Evolutionary conservation across 2,888 invertebrate genomes (phyloP).

Genomic region (Hirudinaria manillensis): DNA sequence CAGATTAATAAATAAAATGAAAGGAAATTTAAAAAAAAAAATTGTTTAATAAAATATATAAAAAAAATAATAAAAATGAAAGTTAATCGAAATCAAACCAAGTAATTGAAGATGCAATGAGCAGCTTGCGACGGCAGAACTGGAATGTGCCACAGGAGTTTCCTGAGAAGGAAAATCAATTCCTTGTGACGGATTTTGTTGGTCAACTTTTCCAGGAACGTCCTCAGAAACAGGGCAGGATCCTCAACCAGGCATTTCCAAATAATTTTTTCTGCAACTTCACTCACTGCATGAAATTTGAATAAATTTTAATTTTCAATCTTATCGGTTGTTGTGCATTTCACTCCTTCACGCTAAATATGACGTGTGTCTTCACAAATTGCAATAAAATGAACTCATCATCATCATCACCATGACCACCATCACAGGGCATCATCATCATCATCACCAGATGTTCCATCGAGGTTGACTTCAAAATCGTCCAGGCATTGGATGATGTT

Average conservation of each 20-base stretch:
- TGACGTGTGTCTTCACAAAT: not conserved
- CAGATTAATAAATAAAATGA: no score
- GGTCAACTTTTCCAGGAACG: slow-evolving; percentile 89
- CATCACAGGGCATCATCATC: no score
- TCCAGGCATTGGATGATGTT: slow-evolving; percentile 88
- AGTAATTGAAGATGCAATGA: slow-evolving; percentile 93
- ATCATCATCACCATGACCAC: no score
- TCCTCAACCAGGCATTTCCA: slow-evolving; percentile 98
- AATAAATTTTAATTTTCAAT: no score
- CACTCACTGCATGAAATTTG: slow-evolving; percentile 70
- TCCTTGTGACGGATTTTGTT: slow-evolving; percentile 63
- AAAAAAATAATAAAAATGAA: no score
- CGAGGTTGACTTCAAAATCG: slow-evolving; percentile 86
- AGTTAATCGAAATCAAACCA: slow-evolving; percentile 58
- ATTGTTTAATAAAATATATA: no score
- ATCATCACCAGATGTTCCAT: slow-evolving; percentile 65
- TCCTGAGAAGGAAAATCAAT: slow-evolving; percentile 84
- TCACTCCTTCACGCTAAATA: not conserved
- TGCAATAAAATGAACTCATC: not conserved
- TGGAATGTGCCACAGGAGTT: slow-evolving; percentile 84
- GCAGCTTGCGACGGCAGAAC: slow-evolving; percentile 87
- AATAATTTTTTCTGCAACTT: slow-evolving; percentile 91
- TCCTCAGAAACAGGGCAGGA: slow-evolving; percentile 86
- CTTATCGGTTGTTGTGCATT: not conserved
- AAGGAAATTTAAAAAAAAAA: no score